Evolutionary conservation across 2,113 vertebrate species (phyloP), one percentile per base, ranked within the genome.

Genomic region (Petroica traversi): DNA sequence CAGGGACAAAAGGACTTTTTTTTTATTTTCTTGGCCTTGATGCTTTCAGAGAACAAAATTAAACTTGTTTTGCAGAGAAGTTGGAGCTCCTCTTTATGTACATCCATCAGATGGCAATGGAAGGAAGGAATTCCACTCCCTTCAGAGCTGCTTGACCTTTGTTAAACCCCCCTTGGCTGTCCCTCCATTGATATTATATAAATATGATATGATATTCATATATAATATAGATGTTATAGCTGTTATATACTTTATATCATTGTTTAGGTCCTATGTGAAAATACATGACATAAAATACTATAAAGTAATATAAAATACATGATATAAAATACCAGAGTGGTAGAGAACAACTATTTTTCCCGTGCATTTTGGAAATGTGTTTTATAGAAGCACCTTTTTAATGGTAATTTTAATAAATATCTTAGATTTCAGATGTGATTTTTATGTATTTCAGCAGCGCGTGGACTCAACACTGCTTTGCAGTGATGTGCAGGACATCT

Each of bases 311-410:
- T 25, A 40, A 63, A 57, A 63, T 34, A 31, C 5, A 5, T 8
- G 5, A 33, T 13, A 24, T 13, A 34, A 43, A 49, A 33, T 34
- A 40, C 0, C 4, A 0, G 4, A 17, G 45, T 7, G 19, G 31
- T n/a, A 45, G 46, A 26, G 36, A 38, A 24, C 6, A 33, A 34
- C 48, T 31, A 2, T 36, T 55, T 36, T 61, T 4, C 46, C 11
- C 1, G 0, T 1, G 5, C 6, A 2, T 38, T 73, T 45, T 20
- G 34, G 54, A 63, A 76, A 63, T 23, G 14, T 1, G 0, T 68
- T 85, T 91, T 29, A 9, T 38, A 15, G 25, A 38, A 68, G 22
- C 6, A 29, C 7, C 7, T n/a, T 34, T 52, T 25, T 7, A 43
- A 13, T 0, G 2, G 25, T 34, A 12, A 9, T 9, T 80, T 87